Base-by-base conservation (phyloP, 1,140 invertebrate species). In the Metopolophium dirhodum region DNA sequence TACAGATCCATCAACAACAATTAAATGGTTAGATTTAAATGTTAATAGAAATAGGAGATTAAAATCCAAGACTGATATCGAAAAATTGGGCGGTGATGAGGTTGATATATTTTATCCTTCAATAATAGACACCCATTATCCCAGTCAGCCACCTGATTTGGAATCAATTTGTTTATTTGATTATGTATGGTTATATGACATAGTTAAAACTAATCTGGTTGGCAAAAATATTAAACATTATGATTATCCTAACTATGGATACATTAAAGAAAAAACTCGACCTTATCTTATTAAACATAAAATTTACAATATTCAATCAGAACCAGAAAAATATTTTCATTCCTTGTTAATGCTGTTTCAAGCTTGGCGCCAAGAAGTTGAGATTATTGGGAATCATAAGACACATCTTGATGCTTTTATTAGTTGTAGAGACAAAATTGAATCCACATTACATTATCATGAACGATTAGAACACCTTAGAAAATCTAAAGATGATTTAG, bases 101-200 rank as follows among this genome's bases (percentile, higher is more conserved):
- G n/a, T n/a, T n/a, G n/a, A n/a, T n/a, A n/a, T n/a, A n/a, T n/a
- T n/a, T n/a, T n/a, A n/a, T n/a, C n/a, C n/a, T n/a, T n/a, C n/a
- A n/a, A 37, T 37, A 37, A 37, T n/a, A 89, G 94, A 95, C 93
- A 91, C 94, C 93, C 93, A 94, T 93, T 95, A 95, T 94, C 94
- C 94, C 0, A 85, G 94, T 41, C 83, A 94, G 68, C 94, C 94
- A 47, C 22, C 68, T 77, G 93, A 94, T 93, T 93, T 94, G 61
- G 94, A 94, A 94, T 85, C 86, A 68, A 85, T 93, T 3, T 93
- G 91, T 93, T 94, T 94, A 61, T 94, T 94, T 88, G 94, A 94
- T 86, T 94, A 94, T 94, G 94, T 82, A 22, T 18, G n/a, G 93
- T 30, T 35, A 37, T 88, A 88, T 90, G 41, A 77, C 26, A 87